Conservation (phyloP, 1,140 invertebrate genomes). For the Halictus rubicundus region DNA sequence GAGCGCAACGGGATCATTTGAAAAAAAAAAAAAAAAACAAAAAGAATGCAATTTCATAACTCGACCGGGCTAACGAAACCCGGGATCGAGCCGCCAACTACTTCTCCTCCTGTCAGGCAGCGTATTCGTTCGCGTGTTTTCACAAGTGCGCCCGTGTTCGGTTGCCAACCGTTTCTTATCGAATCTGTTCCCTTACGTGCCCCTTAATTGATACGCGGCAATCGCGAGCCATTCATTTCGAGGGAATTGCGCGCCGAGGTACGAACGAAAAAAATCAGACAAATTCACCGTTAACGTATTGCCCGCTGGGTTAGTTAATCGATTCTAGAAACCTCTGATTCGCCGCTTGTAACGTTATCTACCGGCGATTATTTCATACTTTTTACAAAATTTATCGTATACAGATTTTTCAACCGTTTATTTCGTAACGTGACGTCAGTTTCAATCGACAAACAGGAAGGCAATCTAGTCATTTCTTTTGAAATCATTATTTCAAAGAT, state of each 20-base stretch:
- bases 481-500: no score
- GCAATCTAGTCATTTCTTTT: no score
- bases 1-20: constrained; percentile 14
- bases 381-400: no score
- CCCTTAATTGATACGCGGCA: background rate
- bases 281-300: no score
- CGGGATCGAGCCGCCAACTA: no score
- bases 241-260: background rate
- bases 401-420: no score
- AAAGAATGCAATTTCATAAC: background rate
- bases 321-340: no score
- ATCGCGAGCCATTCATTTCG: background rate
- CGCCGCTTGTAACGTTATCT: no score
- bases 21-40: background rate
- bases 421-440: no score
- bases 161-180: background rate
- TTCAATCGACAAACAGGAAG: no score
- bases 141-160: background rate
- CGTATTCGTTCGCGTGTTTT: background rate
- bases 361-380: no score
- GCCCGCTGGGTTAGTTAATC: no score
- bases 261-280: background rate
- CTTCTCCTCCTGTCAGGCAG: background rate
- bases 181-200: background rate
- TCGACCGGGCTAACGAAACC: background rate